Conservation (phyloP, 2,113 vertebrate species). For the Scophthalmus maximus region DNA sequence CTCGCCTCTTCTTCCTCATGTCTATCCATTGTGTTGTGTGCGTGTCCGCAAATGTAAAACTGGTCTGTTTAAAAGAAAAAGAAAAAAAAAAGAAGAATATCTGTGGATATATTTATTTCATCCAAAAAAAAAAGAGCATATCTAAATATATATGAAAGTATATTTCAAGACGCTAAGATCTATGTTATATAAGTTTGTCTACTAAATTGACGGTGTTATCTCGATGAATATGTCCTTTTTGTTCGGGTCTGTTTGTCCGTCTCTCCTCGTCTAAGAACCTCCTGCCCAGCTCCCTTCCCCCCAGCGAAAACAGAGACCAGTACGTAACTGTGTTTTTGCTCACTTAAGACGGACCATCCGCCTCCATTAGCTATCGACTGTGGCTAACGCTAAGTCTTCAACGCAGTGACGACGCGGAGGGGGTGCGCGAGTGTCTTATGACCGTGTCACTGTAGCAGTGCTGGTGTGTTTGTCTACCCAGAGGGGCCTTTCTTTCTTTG, state of each 20-base stretch:
- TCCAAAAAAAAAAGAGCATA: constrained; percentile 67
- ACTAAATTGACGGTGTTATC: constrained; percentile 79
- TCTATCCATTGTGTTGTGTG: constrained; percentile 72
- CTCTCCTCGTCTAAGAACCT: constrained; percentile 72
- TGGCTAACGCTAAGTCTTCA: constrained; percentile 61
- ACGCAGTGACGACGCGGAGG: constrained; percentile 42
- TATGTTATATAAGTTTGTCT: constrained; percentile 81
- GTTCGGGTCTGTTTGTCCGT: constrained; percentile 76
- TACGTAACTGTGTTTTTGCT: constrained; percentile 82
- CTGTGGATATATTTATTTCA: constrained; percentile 80
- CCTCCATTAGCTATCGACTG: constrained; percentile 69
- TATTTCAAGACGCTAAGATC: constrained; percentile 77
- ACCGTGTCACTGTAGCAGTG: constrained; percentile 84
- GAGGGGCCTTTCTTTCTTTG: constrained; percentile 74
- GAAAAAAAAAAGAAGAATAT: constrained; percentile 62
- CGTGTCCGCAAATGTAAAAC: constrained; percentile 77
- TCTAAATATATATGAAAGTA: constrained; percentile 79
- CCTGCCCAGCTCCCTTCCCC: constrained; percentile 44
- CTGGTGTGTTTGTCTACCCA: constrained; percentile 72
- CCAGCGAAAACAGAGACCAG: constrained; percentile 82
- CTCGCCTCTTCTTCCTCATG: constrained; percentile 43
- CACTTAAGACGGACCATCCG: constrained; percentile 73
- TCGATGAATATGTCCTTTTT: constrained; percentile 79
- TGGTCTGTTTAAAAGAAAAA: constrained; percentile 67
- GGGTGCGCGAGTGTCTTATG: constrained; percentile 72